Base-by-base conservation (phyloP, 2,888 invertebrate species). In the Antitype chi region DNA sequence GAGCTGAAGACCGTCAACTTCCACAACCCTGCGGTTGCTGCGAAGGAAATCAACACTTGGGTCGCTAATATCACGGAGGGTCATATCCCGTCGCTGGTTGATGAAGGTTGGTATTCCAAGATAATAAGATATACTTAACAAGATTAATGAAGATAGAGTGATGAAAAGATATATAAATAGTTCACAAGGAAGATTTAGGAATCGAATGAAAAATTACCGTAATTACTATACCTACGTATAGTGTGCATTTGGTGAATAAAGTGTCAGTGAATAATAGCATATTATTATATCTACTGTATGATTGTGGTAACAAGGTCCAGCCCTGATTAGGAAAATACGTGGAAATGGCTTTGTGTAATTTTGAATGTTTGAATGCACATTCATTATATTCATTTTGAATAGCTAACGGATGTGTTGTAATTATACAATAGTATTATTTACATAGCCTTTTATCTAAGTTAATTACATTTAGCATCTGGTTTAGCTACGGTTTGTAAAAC, bases 21-120 rank as follows among this genome's bases (percentile, higher is more conserved):
- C 89, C 91, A 94, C 20, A 92, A 97, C n/a, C 89, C 97, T 0
- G 92, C 90, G 0, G 92, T 92, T 7, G 97, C 98, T 0, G 97
- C 97, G 0, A 89, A 94, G 11, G 92, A 94, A 13, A 98, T 99
- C 79, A 99, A 99, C 90, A 89, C 94, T 0, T 99, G 99, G 99
- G 98, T 99, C 2, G 97, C 97, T 49, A 97, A 98, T 77, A 94
- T 98, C 17, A 99, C 99, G 0, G 96, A 97, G 15, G 98, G 98
- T 20, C 97, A 97, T 87, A 98, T 99, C 55, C 95, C 97, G 17
- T 96, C 98, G 88, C 92, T 98, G 70, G 97, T 98, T 13, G 94
- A 95, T 17, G 96, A 97, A 89, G 98, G 98, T 97, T 91, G 81
- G 89, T 83, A n/a, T 53, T 32, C 1, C 11, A 1, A 32, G 52